Evolutionary conservation across 1,140 invertebrate species (phyloP), one percentile per base, ranked within the genome.

Genomic region (Diachasma alloeum): DNA sequence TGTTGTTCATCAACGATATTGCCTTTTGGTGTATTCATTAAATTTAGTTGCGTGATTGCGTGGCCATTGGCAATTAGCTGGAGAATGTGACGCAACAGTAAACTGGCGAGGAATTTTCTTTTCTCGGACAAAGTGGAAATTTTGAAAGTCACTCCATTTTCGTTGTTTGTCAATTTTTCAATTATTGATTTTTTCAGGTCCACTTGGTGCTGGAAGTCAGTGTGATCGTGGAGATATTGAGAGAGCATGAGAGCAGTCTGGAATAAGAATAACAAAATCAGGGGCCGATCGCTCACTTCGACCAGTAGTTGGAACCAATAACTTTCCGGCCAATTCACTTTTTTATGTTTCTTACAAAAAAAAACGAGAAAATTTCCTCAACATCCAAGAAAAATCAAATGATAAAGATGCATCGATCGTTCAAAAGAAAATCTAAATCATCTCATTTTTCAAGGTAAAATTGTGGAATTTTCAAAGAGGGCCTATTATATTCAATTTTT

Each of bases 1-100:
- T 95, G 91, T 68, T 88, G 81, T 66, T 85, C 79, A 36, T 80
- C 82, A 53, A 80, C 67, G 26, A 86, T 74, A 81, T 86, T 88
- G 17, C 74, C 79, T 75, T 77, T 78, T 46, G 79, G 76, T 72
- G 76, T 76, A 76, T 76, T 76, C 63, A 75, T 75, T 42, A 67
- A 80, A 81, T 71, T 85, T 63, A 92, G 81, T 76, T 88, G 90
- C 4, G 93, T 92, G 13, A 95, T 93, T 9, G 95, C 93, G 87
- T 95, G 93, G 0, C 93, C 95, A 88, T 97, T 97, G 84, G 92
- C 94, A 42, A 96, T 92, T 59, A 97, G 88, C 87, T 97, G 96
- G 19, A 93, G 91, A 66, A 95, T 92, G 80, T 95, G 93, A 56
- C 93, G 90, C 46, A 96, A 88, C 22, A 97, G 82, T 15, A 94